Percentiles rank a stretch among this genome's conserved stretches.
Conservation (phyloP, 2,888 invertebrate species). For the Acrobasis suavella region DNA sequence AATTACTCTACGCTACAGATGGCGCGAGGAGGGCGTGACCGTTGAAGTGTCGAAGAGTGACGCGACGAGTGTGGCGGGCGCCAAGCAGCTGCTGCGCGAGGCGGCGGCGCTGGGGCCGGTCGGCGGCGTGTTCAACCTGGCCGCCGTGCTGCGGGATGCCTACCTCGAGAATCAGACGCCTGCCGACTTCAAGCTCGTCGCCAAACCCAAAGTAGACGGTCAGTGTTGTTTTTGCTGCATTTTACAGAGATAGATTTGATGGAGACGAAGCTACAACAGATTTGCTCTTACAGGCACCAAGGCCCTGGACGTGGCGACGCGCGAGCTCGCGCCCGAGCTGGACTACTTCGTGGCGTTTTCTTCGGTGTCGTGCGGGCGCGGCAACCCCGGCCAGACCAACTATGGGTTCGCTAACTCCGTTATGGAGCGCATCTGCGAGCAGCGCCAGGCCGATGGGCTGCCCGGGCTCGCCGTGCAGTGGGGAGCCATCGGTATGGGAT, state of each 20-base stretch:
- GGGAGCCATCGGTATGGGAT: constrained; percentile 92
- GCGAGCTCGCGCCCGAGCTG: constrained; percentile 88
- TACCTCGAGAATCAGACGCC: constrained; percentile 93
- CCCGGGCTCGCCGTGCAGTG: constrained; percentile 97
- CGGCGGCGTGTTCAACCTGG: constrained; percentile 96
- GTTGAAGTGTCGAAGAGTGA: constrained; percentile 84
- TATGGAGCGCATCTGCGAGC: constrained; percentile 97
- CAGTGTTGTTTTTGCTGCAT: constrained; percentile 24
- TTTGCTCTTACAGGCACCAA: constrained; percentile 82
- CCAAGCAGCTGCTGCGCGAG: constrained; percentile 83
- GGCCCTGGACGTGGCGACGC: constrained; percentile 90
- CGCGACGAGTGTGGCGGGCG: constrained; percentile 83
- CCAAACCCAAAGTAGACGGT: constrained; percentile 92
- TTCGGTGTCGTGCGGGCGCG: constrained; percentile 97
- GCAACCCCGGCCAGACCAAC: constrained; percentile 97
- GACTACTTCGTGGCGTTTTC: constrained; percentile 98
- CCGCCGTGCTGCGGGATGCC: constrained; percentile 94
- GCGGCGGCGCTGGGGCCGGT: constrained; percentile 86
- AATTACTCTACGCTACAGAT: constrained; percentile 83
- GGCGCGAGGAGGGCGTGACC: constrained; percentile 84
- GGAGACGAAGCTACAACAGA: too few species aligned
- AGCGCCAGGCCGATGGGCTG: constrained; percentile 90
- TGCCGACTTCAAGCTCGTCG: constrained; percentile 90
- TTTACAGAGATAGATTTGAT: too few species aligned
- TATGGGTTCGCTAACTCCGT: constrained; percentile 98